Conservation (phyloP, 2,797 vertebrate species). For the Tinamus major region DNA sequence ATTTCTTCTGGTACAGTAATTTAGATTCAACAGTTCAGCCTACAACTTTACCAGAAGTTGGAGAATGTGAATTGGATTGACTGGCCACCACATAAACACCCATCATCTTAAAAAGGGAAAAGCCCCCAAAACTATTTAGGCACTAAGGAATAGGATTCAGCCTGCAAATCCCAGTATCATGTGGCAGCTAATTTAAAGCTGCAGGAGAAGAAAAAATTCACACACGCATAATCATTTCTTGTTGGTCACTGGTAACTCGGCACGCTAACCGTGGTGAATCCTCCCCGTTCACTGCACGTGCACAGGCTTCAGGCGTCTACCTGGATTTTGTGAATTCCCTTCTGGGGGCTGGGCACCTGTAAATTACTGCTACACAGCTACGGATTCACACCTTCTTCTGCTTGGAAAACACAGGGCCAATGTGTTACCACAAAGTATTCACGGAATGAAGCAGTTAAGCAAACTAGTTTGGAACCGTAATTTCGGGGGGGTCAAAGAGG, state of each 20-base stretch:
- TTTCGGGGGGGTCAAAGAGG: neutral
- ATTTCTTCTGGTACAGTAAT: neutral
- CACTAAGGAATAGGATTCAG: neutral
- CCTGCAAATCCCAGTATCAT: neutral
- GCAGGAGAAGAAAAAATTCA: neutral
- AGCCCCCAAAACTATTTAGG: neutral
- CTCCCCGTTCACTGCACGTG: neutral
- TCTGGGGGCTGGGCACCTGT: neutral
- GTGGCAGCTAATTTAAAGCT: neutral
- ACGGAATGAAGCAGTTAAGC: neutral
- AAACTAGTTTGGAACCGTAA: neutral
- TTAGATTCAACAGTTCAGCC: neutral
- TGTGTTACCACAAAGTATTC: neutral
- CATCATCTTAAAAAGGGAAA: neutral
- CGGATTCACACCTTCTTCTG: neutral
- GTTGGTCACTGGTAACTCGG: neutral
- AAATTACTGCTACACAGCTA: neutral
- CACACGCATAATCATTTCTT: neutral
- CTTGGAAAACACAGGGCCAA: neutral
- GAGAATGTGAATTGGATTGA: neutral
- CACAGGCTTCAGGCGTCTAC: neutral
- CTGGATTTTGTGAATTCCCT: neutral
- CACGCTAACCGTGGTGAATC: neutral
- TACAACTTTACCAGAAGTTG: neutral
- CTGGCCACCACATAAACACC: neutral